These are phyloP conservation scores for Salpingus planirostris DNA, from an alignment of 2,888 invertebrate species.

Conservation along the genomic window DNA sequence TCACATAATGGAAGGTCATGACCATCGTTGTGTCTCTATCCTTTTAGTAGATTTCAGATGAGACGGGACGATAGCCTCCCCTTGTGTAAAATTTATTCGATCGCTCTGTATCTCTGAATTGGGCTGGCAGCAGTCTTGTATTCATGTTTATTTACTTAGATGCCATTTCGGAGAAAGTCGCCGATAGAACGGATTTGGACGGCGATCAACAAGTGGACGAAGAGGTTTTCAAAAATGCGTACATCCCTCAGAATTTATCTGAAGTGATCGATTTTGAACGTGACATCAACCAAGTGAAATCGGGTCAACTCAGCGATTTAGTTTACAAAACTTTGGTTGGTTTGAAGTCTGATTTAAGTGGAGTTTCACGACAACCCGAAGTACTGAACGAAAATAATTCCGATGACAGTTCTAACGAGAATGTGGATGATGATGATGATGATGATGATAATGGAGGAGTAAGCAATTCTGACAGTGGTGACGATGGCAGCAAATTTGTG, in stretches of 20 bases:
- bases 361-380: conserved; percentile 58
- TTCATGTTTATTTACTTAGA: too few relatives aligned
- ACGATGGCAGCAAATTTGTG: conserved; percentile 48
- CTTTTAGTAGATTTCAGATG: neutral
- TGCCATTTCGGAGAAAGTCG: neutral
- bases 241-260: conserved; percentile 85
- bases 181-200: neutral
- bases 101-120: neutral
- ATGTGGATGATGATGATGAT: conserved; percentile 25
- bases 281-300: conserved; percentile 73
- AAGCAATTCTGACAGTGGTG: conserved; percentile 43
- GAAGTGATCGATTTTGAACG: conserved; percentile 82
- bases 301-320: conserved; percentile 62
- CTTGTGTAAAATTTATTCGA: too few relatives aligned
- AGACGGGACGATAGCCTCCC: too few relatives aligned
- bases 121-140: neutral
- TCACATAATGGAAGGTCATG: too few relatives aligned
- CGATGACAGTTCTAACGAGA: conserved; percentile 27
- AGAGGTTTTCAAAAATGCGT: conserved; percentile 87
- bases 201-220: conserved; percentile 40
- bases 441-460: conserved; percentile 39
- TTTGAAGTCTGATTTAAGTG: conserved; percentile 68
- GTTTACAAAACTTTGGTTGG: conserved; percentile 84
- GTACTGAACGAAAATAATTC: conserved; percentile 48
- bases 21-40: too few relatives aligned